Base-by-base conservation (phyloP, 2,113 vertebrate species). In the Ammodytes marinus region DNA sequence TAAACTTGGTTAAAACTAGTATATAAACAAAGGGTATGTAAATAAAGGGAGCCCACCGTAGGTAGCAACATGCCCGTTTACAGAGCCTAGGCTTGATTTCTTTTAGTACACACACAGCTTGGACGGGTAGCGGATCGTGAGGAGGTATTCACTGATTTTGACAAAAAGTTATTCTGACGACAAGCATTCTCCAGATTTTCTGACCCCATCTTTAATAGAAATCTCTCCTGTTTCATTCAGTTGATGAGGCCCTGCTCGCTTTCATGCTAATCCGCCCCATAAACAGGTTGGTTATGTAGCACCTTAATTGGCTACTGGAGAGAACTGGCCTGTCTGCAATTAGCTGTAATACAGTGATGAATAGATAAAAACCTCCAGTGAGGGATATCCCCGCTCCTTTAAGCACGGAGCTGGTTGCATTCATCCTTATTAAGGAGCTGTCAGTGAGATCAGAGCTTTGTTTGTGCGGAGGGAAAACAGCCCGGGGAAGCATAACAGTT, bases 301-400 rank as follows among this genome's bases (percentile, higher is more conserved):
- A 17, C 69, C 59, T 59, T 88, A 85, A 88, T 79, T 86, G 77
- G 87, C 58, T 83, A 69, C 77, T 63, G 61, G 86, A 79, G 89
- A 75, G 40, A 71, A 80, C 14, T 0, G 6, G 15, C 55, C 61
- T 66, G 37, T 69, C 46, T 59, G 53, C 74, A 74, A 68, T 61
- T 74, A 58, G 72, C 67, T 80, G 82, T 74, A 82, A 80, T 61
- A 60, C 15, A 64, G 47, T 43, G 54, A 74, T 80, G 42, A 80
- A 69, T 35, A 77, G 45, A 70, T 40, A 40, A 55, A 40, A 55
- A 57, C 11, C 61, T 76, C 75, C 17, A n/a, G 27, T 27, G 77
- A 53, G 81, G 61, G 58, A 42, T 66, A 59, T 49, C 58, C 40
- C 52, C 19, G 43, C 68, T 70, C 57, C 70, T 27, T 27, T 69